Percentiles rank a stretch among this genome's conserved stretches.
Conservation (phyloP, 2,888 invertebrate genomes). For the Stenchaetothrips biformis region DNA sequence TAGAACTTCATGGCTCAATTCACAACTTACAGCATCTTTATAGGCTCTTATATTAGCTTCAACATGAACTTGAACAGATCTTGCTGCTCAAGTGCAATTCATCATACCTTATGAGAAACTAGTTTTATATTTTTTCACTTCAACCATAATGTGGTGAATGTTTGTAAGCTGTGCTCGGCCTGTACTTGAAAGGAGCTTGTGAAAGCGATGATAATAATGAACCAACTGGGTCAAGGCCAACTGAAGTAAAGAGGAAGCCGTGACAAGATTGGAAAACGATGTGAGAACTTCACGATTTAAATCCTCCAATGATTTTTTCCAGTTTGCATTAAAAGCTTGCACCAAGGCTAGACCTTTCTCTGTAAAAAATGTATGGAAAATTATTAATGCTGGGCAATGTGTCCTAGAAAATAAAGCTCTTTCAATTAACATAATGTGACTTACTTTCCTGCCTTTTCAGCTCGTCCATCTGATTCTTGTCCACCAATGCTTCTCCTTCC, state of each 20-base stretch:
- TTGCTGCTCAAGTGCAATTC: neutral
- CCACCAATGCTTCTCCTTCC: conserved; percentile 82
- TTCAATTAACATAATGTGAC: conserved; percentile 27
- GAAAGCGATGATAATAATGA: conserved; percentile 96
- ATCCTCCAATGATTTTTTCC: conserved; percentile 93
- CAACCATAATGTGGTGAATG: conserved; percentile 98
- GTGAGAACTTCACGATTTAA: conserved; percentile 90
- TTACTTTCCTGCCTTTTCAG: conserved; percentile 63
- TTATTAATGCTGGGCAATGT: neutral
- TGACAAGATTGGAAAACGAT: conserved; percentile 93
- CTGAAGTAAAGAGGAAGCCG: conserved; percentile 91
- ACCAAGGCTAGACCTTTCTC: conserved; percentile 79
- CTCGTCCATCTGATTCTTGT: conserved; percentile 67
- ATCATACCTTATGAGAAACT: conserved; percentile 60
- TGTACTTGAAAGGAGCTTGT: conserved; percentile 83
- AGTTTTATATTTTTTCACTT: conserved; percentile 98
- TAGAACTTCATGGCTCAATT: too few species aligned
- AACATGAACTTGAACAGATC: too few species aligned
- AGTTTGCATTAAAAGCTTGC: conserved; percentile 82
- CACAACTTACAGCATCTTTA: too few species aligned
- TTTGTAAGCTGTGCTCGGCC: conserved; percentile 87
- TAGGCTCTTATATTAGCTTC: too few species aligned
- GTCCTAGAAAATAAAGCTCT: neutral
- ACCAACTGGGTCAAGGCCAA: conserved; percentile 91
- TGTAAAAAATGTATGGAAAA: conserved; percentile 37